Percentiles rank a stretch among this genome's conserved stretches.
Evolutionary conservation across 2,888 invertebrate species (phyloP).

Genomic region (Palloptera scutellata): DNA sequence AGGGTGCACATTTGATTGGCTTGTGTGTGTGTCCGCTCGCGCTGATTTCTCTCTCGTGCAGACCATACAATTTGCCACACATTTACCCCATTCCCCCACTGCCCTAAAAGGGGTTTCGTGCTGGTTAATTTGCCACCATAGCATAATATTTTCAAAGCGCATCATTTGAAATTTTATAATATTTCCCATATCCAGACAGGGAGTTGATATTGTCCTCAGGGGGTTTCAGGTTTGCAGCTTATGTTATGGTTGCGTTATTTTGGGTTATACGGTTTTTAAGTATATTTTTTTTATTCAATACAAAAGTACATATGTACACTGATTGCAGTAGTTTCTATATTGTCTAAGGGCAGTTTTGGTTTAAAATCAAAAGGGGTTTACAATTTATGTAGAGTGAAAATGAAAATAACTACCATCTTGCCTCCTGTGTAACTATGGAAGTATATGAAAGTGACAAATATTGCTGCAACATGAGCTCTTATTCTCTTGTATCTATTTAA

Average conservation of each 20-base stretch:
- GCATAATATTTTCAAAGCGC: slow-evolving; percentile 19
- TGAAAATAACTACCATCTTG: neutral
- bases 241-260: slow-evolving; percentile 27
- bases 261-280: slow-evolving; percentile 13
- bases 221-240: slow-evolving; percentile 27
- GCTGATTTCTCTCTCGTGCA: neutral
- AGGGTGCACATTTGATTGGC: slow-evolving; percentile 52
- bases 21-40: slow-evolving; percentile 38
- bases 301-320: neutral
- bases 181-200: slow-evolving; percentile 26
- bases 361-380: neutral
- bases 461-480: neutral
- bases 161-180: slow-evolving; percentile 32
- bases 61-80: neutral
- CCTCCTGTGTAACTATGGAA: no score
- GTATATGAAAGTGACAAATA: neutral
- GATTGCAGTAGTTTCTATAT: neutral
- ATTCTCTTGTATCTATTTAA: neutral
- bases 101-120: slow-evolving; percentile 24
- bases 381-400: neutral
- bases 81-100: neutral
- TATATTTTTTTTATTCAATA: neutral
- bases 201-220: slow-evolving; percentile 28
- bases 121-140: slow-evolving; percentile 37
- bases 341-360: slow-evolving; percentile 5